Evolutionary conservation across 2,113 vertebrate genomes (phyloP).

Genomic region (Entelurus aequoreus): DNA sequence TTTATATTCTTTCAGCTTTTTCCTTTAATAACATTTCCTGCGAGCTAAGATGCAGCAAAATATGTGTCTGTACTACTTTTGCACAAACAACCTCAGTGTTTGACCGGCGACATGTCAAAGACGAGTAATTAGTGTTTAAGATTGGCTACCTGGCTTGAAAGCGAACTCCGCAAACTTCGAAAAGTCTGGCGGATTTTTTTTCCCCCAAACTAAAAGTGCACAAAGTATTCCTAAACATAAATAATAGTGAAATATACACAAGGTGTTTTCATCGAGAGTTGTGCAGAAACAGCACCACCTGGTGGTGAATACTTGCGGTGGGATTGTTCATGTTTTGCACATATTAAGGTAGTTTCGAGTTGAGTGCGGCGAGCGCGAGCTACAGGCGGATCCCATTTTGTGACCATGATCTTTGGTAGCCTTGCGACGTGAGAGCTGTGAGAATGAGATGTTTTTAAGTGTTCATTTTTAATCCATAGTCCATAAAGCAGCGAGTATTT

Average conservation of each 20-base stretch:
- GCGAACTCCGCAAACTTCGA: no score
- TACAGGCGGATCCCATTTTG: conserved; percentile 26
- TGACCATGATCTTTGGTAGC: conserved; percentile 51
- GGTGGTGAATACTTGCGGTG: not conserved
- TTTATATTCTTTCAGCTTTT: not conserved
- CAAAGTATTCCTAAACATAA: conserved; percentile 5
- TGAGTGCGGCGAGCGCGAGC: conserved; percentile 46
- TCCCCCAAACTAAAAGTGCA: no score
- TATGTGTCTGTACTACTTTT: no score
- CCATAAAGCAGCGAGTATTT: not conserved
- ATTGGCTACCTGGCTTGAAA: no score
- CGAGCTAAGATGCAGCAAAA: no score
- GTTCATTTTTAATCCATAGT: not conserved
- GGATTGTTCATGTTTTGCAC: not conserved
- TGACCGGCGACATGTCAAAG: no score
- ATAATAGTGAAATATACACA: conserved; percentile 38
- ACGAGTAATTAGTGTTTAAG: no score
- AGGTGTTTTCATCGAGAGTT: not conserved
- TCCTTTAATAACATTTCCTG: not conserved
- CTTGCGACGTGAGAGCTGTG: conserved; percentile 8
- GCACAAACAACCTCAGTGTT: no score
- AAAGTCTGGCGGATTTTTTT: no score
- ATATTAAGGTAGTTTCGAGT: conserved; percentile 51
- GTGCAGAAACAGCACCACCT: conserved; percentile 16
- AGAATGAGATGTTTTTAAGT: conserved; percentile 3